Evolutionary conservation across 2,113 vertebrate genomes (phyloP).

Genomic region (Dryoscopus gambensis): DNA sequence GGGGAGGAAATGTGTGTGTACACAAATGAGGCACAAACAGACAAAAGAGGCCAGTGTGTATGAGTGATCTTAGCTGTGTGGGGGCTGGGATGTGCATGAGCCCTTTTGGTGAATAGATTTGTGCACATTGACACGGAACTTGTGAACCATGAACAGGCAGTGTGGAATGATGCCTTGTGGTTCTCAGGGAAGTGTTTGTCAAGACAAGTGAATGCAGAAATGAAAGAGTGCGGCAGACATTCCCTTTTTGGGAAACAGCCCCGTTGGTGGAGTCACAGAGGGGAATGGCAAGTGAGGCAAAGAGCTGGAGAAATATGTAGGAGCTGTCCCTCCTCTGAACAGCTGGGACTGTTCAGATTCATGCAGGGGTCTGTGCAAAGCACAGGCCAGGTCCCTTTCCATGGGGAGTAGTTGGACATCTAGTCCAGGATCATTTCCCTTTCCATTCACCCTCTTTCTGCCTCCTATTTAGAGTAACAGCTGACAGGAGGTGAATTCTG

Average conservation of each 20-base stretch:
- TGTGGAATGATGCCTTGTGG: fast-evolving
- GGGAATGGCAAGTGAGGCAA: not conserved
- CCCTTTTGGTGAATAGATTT: not conserved
- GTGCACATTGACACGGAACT: fast-evolving
- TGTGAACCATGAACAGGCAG: not conserved
- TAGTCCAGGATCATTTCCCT: not conserved
- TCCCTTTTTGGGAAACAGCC: not conserved
- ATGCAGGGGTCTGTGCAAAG: not conserved
- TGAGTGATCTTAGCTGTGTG: not conserved
- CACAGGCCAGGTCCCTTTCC: not conserved
- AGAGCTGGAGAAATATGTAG: not conserved
- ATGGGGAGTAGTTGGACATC: not conserved
- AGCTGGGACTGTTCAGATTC: not conserved
- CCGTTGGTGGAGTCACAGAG: not conserved
- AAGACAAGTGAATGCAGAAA: not conserved
- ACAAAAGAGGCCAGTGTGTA: not conserved
- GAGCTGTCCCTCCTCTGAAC: not conserved
- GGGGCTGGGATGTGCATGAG: not conserved
- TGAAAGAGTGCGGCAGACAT: not conserved
- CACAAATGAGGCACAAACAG: not conserved
- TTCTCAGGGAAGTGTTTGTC: not conserved
- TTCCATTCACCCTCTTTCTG: not conserved
- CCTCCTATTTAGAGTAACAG: not conserved
- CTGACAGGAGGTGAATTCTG: not conserved
- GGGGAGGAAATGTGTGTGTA: not conserved